Evolutionary conservation across 2,888 invertebrate genomes (phyloP).

Genomic region (Pterostichus niger): DNA sequence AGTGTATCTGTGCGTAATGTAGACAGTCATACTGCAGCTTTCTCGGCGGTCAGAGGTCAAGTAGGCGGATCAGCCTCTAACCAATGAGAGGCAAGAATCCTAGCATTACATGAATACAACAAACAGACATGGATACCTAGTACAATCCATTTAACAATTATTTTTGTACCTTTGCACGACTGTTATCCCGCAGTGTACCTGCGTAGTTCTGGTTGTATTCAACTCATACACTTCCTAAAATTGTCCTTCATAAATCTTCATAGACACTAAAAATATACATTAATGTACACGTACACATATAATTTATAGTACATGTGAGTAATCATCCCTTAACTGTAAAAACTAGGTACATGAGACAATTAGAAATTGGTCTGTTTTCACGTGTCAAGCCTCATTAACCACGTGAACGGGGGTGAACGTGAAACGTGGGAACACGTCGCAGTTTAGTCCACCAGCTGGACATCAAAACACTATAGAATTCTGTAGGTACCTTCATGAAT

Average conservation of each 20-base stretch:
- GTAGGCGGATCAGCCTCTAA: conserved; percentile 30
- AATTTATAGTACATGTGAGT: no score
- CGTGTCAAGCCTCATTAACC: conserved; percentile 57
- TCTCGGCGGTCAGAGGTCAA: conserved; percentile 50
- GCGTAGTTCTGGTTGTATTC: not conserved
- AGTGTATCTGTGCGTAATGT: not conserved
- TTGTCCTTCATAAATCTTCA: no score
- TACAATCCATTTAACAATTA: not conserved
- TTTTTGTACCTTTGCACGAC: not conserved
- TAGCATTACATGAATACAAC: conserved; percentile 2
- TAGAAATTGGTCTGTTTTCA: conserved; percentile 46
- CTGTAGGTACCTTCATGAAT: no score
- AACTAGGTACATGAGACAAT: conserved; percentile 1
- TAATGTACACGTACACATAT: no score
- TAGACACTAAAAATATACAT: no score
- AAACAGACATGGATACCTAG: conserved; percentile 11
- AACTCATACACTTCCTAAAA: no score
- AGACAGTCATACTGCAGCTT: conserved; percentile 5
- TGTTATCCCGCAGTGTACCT: conserved; percentile 4
- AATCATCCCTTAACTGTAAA: not conserved
- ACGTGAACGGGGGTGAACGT: conserved; percentile 47
- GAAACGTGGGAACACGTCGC: conserved; percentile 42
- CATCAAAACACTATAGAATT: not conserved
- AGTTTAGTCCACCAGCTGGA: conserved; percentile 51
- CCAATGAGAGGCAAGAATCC: conserved; percentile 35